phyloP scores from a whole-genome alignment of 1,140 invertebrate genomes.

The Hyles vespertilio region DNA sequence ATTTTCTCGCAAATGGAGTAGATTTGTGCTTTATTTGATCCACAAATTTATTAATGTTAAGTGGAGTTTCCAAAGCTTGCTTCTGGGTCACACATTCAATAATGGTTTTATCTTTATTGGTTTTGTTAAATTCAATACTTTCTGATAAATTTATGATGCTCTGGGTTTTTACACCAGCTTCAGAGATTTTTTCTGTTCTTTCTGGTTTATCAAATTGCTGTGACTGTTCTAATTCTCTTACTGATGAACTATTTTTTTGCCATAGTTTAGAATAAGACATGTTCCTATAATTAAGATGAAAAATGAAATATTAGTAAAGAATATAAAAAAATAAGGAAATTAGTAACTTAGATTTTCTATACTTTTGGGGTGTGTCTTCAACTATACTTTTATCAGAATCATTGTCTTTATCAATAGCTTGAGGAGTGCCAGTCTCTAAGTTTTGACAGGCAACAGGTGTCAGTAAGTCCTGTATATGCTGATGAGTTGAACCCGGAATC shows the following conservation, averaged over 20 bases:
- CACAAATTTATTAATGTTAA: constrained; percentile 57
- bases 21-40: constrained; percentile 57
- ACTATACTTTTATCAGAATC: constrained; percentile 59
- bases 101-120: constrained; percentile 31
- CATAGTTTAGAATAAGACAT: constrained; percentile 30
- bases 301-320: background rate
- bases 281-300: constrained; percentile 32
- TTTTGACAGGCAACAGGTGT: constrained; percentile 30
- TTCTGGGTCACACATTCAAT: constrained; percentile 25
- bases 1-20: constrained; percentile 59
- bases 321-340: background rate
- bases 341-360: constrained; percentile 15
- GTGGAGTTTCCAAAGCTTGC: constrained; percentile 46
- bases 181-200: constrained; percentile 3
- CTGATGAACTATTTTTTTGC: constrained; percentile 23
- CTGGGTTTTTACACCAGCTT: constrained; percentile 10
- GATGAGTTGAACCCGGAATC: background rate
- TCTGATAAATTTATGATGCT: constrained; percentile 14
- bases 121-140: constrained; percentile 28
- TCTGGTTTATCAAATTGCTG: background rate
- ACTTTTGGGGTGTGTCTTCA: constrained; percentile 71
- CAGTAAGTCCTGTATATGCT: constrained; percentile 23
- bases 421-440: constrained; percentile 8
- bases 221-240: background rate
- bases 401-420: constrained; percentile 27